phyloP scores from a whole-genome alignment of 2,888 invertebrate genomes.

The Heliconius sara region DNA sequence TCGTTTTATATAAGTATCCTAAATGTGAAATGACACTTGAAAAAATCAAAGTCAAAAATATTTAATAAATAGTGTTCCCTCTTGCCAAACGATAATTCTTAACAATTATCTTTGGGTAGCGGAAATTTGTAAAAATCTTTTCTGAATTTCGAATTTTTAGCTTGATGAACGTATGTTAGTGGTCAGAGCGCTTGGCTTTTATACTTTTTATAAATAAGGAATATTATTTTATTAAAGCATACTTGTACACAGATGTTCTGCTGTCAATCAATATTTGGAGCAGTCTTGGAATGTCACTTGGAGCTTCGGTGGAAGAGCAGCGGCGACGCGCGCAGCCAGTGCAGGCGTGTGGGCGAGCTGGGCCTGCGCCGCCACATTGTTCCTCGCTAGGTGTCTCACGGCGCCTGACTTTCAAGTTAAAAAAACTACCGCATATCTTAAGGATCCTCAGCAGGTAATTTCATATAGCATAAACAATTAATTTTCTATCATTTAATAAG shows the following conservation, averaged over 20 bases:
- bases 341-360: constrained; percentile 73
- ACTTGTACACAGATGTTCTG: constrained; percentile 58
- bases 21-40: too few species aligned
- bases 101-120: too few species aligned
- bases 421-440: constrained; percentile 63
- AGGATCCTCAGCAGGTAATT: constrained; percentile 67
- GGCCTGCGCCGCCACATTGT: constrained; percentile 69
- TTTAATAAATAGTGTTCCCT: too few species aligned
- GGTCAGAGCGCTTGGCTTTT: too few species aligned
- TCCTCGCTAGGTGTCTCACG: constrained; percentile 71
- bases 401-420: constrained; percentile 72
- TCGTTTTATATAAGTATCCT: too few species aligned
- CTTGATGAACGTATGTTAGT: too few species aligned
- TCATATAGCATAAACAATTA: neutral
- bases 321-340: constrained; percentile 66
- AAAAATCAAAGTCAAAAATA: too few species aligned
- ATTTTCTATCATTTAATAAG: too few species aligned
- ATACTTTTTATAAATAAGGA: too few species aligned
- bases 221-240: neutral
- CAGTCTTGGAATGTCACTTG: constrained; percentile 60
- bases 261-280: constrained; percentile 64
- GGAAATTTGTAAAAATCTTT: too few species aligned
- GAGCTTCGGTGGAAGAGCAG: constrained; percentile 63
- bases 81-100: too few species aligned
- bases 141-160: too few species aligned